Base-by-base conservation (phyloP, 2,888 invertebrate species). In the Prosopocoilus inquinatus region DNA sequence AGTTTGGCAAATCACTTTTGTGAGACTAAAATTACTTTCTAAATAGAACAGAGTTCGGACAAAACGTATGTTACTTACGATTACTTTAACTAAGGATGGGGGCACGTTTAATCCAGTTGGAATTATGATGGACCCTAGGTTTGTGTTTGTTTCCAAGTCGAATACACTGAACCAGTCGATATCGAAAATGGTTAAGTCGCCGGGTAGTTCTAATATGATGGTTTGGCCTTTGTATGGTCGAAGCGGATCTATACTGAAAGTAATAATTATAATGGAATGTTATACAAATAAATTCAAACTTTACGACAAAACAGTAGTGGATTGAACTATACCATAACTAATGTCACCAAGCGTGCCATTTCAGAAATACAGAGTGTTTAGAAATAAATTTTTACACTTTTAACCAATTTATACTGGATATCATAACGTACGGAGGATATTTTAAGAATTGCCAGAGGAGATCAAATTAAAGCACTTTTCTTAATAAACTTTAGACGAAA, bases 141-240 rank as follows among this genome's bases (percentile, higher is more conserved):
- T 89, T 59, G 85, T 81, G 62, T 86, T 85, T 2, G 81, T 81
- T 45, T 82, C 82, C 43, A 84, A 75, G 78, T 94, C 91, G 72
- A 84, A 94, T 61, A 94, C 78, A 70, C 90, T 87, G 49, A 95
- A 78, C 94, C 94, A 95, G 72, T 89, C 87, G 44, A 94, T 84
- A 64, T 88, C 85, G 73, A 89, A 90, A 62, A 93, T 87, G 0
- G 91, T 89, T 70, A 86, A 80, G 51, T 89, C 91, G 20, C 94
- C 94, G 2, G 94, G 91, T 62, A 95, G 76, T 71, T 85, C 82
- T 60, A 95, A 77, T 0, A 78, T 82, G 58, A 95, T 85, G 50
- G 89, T 88, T 71, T 90, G 88, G 62, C 85, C 85, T 11, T 79
- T 74, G 75, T 94, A 94, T 35, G 78, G 77, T 32, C 90, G 81